phyloP scores from a whole-genome alignment of 2,113 vertebrate species.

The Pangasianodon gigas region DNA sequence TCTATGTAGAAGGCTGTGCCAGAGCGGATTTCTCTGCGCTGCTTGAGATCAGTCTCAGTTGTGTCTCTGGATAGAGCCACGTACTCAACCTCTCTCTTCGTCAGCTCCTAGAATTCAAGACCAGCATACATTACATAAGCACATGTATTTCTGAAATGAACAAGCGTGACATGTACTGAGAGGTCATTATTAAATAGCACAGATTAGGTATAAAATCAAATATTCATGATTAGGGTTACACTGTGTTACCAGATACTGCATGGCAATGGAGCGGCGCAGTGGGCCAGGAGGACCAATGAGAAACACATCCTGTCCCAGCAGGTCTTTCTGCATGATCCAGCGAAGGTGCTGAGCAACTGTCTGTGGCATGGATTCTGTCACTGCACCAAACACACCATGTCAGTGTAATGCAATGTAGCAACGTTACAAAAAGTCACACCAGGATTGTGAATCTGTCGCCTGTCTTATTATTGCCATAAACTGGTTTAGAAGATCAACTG shows the following conservation, averaged over 20 bases:
- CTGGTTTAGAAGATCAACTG: not conserved
- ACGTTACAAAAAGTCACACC: not conserved
- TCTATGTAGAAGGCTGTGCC: constrained; percentile 95
- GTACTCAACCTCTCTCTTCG: constrained; percentile 90
- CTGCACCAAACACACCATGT: constrained; percentile 66
- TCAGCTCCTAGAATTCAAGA: constrained; percentile 82
- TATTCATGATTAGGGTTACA: too few relatives aligned
- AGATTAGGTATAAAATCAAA: not conserved
- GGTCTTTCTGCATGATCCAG: constrained; percentile 99
- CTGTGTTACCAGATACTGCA: constrained; percentile 89
- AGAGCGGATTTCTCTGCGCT: constrained; percentile 89
- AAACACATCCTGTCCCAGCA: constrained; percentile 94
- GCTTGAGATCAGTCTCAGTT: constrained; percentile 95
- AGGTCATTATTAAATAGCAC: not conserved
- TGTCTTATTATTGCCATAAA: not conserved
- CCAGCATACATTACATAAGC: not conserved
- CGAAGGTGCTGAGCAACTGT: constrained; percentile 86
- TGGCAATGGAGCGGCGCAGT: constrained; percentile 91
- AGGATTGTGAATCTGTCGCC: not conserved
- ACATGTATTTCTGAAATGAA: not conserved
- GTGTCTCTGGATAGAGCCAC: constrained; percentile 92
- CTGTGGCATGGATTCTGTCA: constrained; percentile 82
- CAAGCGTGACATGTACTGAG: not conserved
- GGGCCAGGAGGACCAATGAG: constrained; percentile 96
- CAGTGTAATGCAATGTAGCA: not conserved